Evolutionary conservation across 2,113 vertebrate species (phyloP).

Genomic region (Ictidomys tridecemlineatus): DNA sequence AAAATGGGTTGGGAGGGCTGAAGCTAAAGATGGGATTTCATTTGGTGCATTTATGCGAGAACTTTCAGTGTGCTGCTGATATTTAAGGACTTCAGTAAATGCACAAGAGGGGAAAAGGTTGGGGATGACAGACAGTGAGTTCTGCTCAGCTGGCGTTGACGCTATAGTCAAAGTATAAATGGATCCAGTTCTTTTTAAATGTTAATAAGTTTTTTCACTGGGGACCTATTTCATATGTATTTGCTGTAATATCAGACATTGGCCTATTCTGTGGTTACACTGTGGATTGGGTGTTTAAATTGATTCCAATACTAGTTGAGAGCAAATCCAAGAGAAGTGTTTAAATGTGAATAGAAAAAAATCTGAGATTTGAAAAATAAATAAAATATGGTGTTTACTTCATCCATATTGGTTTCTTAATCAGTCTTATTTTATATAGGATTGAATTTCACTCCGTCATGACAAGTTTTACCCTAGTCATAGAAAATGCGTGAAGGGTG

Average conservation of each 20-base stretch:
- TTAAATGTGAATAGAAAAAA: conserved; percentile 66
- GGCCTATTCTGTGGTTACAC: conserved; percentile 25
- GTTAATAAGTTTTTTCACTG: conserved; percentile 74
- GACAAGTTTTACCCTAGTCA: conserved; percentile 57
- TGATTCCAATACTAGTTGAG: conserved; percentile 62
- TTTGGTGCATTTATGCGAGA: conserved; percentile 65
- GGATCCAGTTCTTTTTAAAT: conserved; percentile 70
- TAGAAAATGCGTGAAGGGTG: conserved; percentile 72
- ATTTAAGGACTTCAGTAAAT: conserved; percentile 78
- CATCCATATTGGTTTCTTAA: conserved; percentile 65
- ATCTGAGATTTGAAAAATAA: conserved; percentile 72
- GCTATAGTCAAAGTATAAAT: conserved; percentile 56
- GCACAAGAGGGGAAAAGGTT: conserved; percentile 76
- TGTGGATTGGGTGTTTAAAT: conserved; percentile 66
- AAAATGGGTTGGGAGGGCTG: conserved; percentile 56
- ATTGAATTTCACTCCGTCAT: conserved; percentile 69
- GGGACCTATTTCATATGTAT: conserved; percentile 37
- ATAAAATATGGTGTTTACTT: conserved; percentile 71
- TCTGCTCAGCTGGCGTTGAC: conserved; percentile 71
- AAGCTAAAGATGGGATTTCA: conserved; percentile 60
- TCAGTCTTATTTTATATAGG: conserved; percentile 57
- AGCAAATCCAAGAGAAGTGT: conserved; percentile 67
- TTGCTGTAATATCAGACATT: conserved; percentile 69
- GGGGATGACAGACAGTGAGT: conserved; percentile 65
- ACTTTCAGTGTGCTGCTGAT: conserved; percentile 68